Base-by-base conservation (phyloP, 2,797 vertebrate species). In the Crocodylus rhombifer region DNA sequence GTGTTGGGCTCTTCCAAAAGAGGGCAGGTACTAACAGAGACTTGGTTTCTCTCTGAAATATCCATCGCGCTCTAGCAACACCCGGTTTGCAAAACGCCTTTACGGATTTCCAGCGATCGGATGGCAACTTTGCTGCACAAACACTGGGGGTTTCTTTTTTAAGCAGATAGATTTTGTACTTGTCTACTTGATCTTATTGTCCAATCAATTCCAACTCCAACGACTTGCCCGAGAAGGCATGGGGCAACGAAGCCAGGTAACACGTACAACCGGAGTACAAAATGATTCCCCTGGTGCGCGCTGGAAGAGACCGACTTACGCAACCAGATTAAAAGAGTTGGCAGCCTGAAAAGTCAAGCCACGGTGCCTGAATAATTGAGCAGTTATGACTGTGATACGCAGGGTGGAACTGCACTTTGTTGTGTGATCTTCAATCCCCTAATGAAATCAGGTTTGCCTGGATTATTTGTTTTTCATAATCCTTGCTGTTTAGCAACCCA, bases 141-240 rank as follows among this genome's bases (percentile, higher is more conserved):
- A 28, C 14, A 13, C 21, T 14, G 21, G 42, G 30, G n/a, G 30
- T 58, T 64, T 33, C 21, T 58, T 33, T 33, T 81, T 77, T n/a
- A 60, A 77, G 79, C 12, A 30, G 25, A 26, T 4, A 57, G 14
- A 20, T 10, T 1, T 1, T 80, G 17, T 0, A 0, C 16, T 79
- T 6, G 12, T 13, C 7, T 7, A 7, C 33, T 74, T 20, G 84
- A 3, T 0, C 23, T 73, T 63, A 82, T 61, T 75, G 65, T 71
- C 28, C n/a, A 30, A 6, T 30, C 61, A 63, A 8, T 17, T 23
- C 55, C 18, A 61, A 84, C 7, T 2, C 26, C 28, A 36, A 69
- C 26, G 9, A 78, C 20, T 1, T 28, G 14, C 5, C 26, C 56
- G 28, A 0, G 0, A 11, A 51, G 28, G 2, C 8, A 62, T 2